A percentile compares a stretch with the other conserved stretches of the same genome.
Conservation (phyloP, 2,113 vertebrate species). For the Aptenodytes forsteri region DNA sequence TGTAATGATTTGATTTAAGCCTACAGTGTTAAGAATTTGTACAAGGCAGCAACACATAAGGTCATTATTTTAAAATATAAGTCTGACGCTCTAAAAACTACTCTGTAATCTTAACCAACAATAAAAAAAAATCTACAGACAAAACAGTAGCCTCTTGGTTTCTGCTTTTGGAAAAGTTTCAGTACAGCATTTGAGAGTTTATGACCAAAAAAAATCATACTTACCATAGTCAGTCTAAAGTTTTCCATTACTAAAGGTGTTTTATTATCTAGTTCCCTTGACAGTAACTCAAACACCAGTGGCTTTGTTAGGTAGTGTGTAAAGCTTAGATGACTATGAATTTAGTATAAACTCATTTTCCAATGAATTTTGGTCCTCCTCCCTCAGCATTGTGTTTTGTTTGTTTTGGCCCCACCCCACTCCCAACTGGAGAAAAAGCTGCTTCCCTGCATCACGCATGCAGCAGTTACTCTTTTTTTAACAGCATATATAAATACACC, state of each 20-base stretch:
- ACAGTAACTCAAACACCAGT: neutral
- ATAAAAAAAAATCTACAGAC: neutral
- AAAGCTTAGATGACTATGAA: neutral
- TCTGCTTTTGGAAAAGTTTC: neutral
- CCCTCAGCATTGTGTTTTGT: neutral
- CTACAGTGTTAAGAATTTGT: neutral
- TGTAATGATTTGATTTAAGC: neutral
- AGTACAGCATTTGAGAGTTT: neutral
- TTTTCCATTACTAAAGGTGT: slow-evolving; percentile 23
- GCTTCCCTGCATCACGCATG: neutral
- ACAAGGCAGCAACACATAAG: neutral
- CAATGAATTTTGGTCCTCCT: neutral
- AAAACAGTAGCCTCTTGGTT: neutral
- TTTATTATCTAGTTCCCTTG: slow-evolving; percentile 29
- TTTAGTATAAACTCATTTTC: neutral
- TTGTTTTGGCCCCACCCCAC: neutral
- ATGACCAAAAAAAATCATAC: neutral
- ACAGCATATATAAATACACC: neutral
- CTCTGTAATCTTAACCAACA: neutral
- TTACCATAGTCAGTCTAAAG: neutral
- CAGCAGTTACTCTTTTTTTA: neutral
- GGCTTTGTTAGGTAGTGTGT: neutral
- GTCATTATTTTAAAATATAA: neutral
- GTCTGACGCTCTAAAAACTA: neutral
- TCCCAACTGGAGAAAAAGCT: neutral